Conservation (phyloP, 1,140 invertebrate genomes). For the Cyclargus thomasi region DNA sequence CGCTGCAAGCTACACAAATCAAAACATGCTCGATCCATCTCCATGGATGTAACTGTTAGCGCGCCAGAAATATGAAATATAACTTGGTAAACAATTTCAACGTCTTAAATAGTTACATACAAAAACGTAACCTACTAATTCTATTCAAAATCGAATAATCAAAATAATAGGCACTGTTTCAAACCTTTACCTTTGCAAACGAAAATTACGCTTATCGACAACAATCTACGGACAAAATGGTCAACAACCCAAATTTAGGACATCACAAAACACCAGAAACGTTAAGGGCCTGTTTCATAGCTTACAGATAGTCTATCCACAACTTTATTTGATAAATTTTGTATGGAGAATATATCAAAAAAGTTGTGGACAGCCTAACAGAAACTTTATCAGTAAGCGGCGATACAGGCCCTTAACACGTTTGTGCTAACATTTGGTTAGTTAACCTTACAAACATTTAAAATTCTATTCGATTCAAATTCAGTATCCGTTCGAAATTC, state of each 20-base stretch:
- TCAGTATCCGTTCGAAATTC: constrained; percentile 12
- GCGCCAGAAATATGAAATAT: neutral
- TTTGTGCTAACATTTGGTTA: neutral
- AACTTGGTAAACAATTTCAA: constrained; percentile 2
- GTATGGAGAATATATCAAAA: no score
- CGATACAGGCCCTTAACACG: no score
- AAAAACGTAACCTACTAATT: neutral
- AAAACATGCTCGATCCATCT: constrained; percentile 5
- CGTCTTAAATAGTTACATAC: neutral
- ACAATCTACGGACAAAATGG: neutral
- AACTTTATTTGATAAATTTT: no score
- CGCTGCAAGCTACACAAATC: neutral
- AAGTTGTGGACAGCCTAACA: no score
- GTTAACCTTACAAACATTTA: neutral
- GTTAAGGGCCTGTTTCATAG: no score
- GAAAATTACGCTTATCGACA: neutral
- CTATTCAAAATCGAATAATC: constrained; percentile 1
- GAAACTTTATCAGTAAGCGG: no score
- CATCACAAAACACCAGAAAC: no score
- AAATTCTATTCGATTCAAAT: constrained; percentile 7
- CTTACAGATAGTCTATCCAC: no score
- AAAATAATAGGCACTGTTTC: constrained; percentile 10
- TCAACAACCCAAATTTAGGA: neutral
- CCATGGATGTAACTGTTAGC: neutral
- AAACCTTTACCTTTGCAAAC: constrained; percentile 2